Conservation (phyloP, 37 sponge, comb jelly and placozoan genomes). For the Hormiphora californensis region DNA sequence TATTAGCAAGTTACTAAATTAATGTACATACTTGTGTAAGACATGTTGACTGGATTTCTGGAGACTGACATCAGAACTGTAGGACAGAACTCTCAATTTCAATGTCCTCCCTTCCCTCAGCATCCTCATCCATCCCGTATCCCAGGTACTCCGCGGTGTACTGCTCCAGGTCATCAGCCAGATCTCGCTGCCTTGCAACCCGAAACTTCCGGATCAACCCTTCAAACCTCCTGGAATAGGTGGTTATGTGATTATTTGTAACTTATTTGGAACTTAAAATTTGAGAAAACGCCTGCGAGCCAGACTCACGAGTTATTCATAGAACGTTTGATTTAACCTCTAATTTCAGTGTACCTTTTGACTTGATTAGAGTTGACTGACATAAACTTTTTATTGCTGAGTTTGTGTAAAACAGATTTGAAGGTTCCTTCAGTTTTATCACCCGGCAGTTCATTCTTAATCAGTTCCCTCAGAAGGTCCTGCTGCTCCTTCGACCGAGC, state of each 20-base stretch:
- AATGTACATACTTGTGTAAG: neutral
- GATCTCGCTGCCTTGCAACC: neutral
- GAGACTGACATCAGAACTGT: conserved; percentile 45
- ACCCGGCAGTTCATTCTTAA: no score
- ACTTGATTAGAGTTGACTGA: conserved; percentile 12
- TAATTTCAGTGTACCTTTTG: no score
- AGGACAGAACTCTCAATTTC: conserved; percentile 18
- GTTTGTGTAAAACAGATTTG: neutral
- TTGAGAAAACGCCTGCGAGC: no score
- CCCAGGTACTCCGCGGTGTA: neutral
- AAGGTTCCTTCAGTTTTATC: no score
- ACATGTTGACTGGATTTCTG: conserved; percentile 12
- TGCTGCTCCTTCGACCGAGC: neutral
- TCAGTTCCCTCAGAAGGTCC: neutral
- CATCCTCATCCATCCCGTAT: neutral
- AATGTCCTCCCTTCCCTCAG: conserved; percentile 18
- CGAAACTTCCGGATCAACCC: conserved; percentile 23
- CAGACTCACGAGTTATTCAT: no score
- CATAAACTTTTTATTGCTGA: neutral
- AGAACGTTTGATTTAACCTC: no score
- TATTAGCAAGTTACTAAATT: no score
- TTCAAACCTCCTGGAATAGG: neutral
- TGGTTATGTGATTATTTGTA: no score
- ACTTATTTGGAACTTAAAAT: no score
- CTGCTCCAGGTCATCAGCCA: neutral